Evolutionary conservation across 2,113 vertebrate species (phyloP), one percentile per base, ranked within the genome.

Genomic region (Falco punctatus): DNA sequence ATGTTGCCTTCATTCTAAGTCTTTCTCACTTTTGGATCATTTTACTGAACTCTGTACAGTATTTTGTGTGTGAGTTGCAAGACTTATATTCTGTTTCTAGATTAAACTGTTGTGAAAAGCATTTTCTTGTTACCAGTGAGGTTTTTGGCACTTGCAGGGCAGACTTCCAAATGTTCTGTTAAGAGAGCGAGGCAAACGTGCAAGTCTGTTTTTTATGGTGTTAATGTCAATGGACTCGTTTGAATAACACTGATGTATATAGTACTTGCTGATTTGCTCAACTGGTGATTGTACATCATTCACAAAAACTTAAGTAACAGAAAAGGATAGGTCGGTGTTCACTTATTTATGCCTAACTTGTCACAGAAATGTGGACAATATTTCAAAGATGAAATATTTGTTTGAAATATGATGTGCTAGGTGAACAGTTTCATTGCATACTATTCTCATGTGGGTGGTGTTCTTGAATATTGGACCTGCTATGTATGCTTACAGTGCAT

Each of bases 1-100:
- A 93, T 92, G 49, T 35, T 95, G 55, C 51, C 77, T 96, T 97
- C 82, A 38, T 88, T 87, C 74, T 95, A n/a, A 51, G 33, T 95
- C 57, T 46, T 72, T 72, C 66, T 87, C 11, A 11, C 82, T 95
- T 98, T 82, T 8, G 15, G 42, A 78, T 92, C 79, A 33, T 69
- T 94, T 95, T 67, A 26, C 67, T 88, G 78, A 95, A 70, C 61
- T 71, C 82, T 46, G 30, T 81, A 64, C 26, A 57, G 70, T 64
- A 42, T 61, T 96, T 97, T 89, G 26, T 51, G 75, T 96, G 82
- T 9, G 78, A 90, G 57, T 42, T 89, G 78, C 90, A 86, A 96
- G 66, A 71, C 88, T 88, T 64, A 9, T 84, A 84, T 95, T 92
- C 40, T 38, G 67, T 93, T 97, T 92, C 40, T 90, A 79, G 64